Base-by-base conservation (phyloP, 2,797 vertebrate species). In the Phrynocephalus forsythii region DNA sequence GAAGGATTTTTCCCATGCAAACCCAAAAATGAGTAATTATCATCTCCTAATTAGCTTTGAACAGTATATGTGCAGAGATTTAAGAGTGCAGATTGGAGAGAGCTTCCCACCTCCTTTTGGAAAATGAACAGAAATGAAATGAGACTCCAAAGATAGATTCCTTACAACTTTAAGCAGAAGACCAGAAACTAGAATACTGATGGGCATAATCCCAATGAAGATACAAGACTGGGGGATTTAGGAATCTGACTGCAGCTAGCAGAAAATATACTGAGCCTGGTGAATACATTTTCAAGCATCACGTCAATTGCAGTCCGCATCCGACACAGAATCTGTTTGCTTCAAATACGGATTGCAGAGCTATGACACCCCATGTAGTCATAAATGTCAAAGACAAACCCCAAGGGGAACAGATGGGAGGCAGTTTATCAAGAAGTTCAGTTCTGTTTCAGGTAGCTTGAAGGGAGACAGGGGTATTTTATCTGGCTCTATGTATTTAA, bases 21-120 rank as follows among this genome's bases (percentile, higher is more conserved):
- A 0, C 66, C 50, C 68, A 86, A 92, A 44, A 79, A 78, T 26
- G 79, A 87, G 26, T 86, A 66, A 79, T 63, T 48, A 22, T 5
- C 0, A 80, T 60, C 95, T 92, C 77, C 78, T 85, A 67, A 87
- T 26, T 0, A 86, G 33, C 56, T 84, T 91, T 92, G 50, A 68
- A 33, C 88, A 78, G 84, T 78, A 24, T 18, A 38, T 71, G 67
- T 24, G 63, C 38, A 73, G 15, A 16, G n/a, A 15, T 84, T 63
- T 79, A 28, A 81, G 44, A 48, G 72, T 89, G 48, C 44, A 89
- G 38, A 5, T 82, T 76, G 52, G 75, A 24, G 50, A 56, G 10
- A 56, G 9, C 13, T 56, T 11, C 52, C 52, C 52, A 2, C 13
- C 52, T 56, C 48, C 48, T 75, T 48, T 48, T 9, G 13, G 26